These are phyloP conservation scores for Drosophila atroscutellata DNA, from an alignment of 2,888 invertebrate species.

Conservation along the genomic window DNA sequence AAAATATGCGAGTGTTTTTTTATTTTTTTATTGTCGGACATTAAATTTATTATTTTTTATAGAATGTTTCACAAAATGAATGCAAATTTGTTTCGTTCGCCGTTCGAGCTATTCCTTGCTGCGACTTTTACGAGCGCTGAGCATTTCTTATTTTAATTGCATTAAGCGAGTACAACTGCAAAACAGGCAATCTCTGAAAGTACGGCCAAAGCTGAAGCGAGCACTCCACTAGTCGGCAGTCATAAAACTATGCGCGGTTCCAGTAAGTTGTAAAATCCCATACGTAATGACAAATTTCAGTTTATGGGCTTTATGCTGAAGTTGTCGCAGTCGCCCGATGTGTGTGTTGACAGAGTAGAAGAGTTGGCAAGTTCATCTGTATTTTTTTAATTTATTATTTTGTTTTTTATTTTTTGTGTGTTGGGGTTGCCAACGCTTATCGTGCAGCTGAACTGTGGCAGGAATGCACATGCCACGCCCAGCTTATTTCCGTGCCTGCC, in stretches of 20 bases:
- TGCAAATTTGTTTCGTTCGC: conserved; percentile 68
- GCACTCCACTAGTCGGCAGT: conserved; percentile 38
- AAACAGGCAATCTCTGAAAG: conserved; percentile 9
- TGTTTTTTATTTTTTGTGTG: background rate
- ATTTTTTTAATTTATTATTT: background rate
- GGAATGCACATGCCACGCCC: conserved; percentile 10
- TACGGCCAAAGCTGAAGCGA: conserved; percentile 11
- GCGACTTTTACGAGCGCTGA: conserved; percentile 49
- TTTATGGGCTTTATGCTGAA: conserved; percentile 7
- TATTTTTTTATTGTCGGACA: conserved; percentile 78
- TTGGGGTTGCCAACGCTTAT: background rate
- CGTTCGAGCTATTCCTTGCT: conserved; percentile 32
- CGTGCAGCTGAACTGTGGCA: background rate
- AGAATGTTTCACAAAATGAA: conserved; percentile 79
- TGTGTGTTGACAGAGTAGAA: conserved; percentile 19
- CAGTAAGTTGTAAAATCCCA: conserved; percentile 67
- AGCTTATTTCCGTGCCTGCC: conserved; percentile 18
- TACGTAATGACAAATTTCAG: conserved; percentile 65
- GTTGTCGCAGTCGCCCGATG: background rate
- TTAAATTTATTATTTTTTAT: conserved; percentile 81
- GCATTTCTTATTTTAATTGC: conserved; percentile 68
- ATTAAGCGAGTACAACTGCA: conserved; percentile 34
- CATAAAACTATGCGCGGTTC: conserved; percentile 55
- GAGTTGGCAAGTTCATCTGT: conserved; percentile 11
- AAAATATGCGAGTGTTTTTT: conserved; percentile 70